Evolutionary conservation across 2,797 vertebrate species (phyloP), one percentile per base, ranked within the genome.

Genomic region (Peromyscus aztecus): DNA sequence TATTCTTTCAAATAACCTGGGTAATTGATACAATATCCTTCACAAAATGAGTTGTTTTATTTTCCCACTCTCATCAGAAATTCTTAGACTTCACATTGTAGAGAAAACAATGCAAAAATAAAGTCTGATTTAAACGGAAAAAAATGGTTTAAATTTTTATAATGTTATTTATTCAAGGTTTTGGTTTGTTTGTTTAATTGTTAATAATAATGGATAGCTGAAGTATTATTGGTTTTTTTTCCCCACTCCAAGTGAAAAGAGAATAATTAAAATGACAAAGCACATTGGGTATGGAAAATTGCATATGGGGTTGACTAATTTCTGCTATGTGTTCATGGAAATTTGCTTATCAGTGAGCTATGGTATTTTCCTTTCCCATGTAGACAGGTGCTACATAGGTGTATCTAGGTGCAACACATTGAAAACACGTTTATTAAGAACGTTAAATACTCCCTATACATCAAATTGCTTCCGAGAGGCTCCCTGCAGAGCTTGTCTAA

Each of bases 371-470:
- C 95, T 98, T 86, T 97, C 93, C 92, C 90, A 97, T 97, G 98
- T 94, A 97, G 78, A 96, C 95, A 98, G 98, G 95, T 55, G 96
- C 78, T 87, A 96, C 97, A 89, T 98, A 98, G 97, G 97, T 92
- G 98, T 98, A 98, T 98, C 34, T n/a, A 97, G 90, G 98, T 97
- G 97, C 97, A 98, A 75, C 81, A 96, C 96, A 97, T 98, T 98
- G 98, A 98, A 94, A 98, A 73, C 97, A 98, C 92, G 81, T 98
- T 97, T 97, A 98, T 98, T 98, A 98, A 96, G 97, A 98, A 98
- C 97, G 93, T 97, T 98, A 98, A 98, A 97, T 97, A 98, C 96
- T 98, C 89, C 97, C 95, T 95, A 97, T 98, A 98, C 95, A 98
- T 97, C 78, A 98, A 98, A 98, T 96, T 97, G 63, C 89, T 98